Conservation (phyloP, 2,797 vertebrate species). For the Tokudaia tokunoshimensis region DNA sequence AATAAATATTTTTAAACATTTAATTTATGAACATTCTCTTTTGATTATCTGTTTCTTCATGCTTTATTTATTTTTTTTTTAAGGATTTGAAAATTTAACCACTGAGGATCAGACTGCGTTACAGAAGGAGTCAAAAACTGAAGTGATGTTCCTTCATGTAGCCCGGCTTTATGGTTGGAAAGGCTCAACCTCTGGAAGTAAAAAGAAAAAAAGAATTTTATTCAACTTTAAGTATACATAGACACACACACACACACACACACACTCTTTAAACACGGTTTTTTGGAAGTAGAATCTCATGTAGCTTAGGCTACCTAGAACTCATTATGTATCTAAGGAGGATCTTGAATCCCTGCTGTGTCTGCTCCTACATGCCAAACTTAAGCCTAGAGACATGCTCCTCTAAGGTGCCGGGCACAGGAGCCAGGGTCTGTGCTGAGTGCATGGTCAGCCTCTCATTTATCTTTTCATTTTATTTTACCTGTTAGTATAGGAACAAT, state of each 20-base stretch:
- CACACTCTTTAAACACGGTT: neutral
- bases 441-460: neutral
- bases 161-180: slow-evolving; percentile 94
- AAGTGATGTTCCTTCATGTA: slow-evolving; percentile 94
- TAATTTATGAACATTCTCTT: neutral
- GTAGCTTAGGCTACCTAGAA: neutral
- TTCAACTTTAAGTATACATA: neutral
- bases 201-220: slow-evolving; percentile 64
- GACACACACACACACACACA: neutral
- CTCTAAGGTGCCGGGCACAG: neutral
- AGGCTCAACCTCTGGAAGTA: slow-evolving; percentile 89
- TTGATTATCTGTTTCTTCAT: slow-evolving; percentile 37
- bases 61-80: slow-evolving; percentile 70
- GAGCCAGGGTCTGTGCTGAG: neutral
- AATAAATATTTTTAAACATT: slow-evolving; percentile 45
- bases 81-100: slow-evolving; percentile 95
- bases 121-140: slow-evolving; percentile 93
- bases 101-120: slow-evolving; percentile 94
- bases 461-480: slow-evolving; percentile 59
- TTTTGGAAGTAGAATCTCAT: neutral
- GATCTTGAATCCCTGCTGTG: neutral
- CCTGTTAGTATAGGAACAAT: slow-evolving; percentile 12
- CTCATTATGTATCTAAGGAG: neutral
- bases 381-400: neutral
- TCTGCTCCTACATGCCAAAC: too few relatives aligned